Conservation (phyloP, 2,888 invertebrate genomes). For the Scaptomyza cyrtandrae region DNA sequence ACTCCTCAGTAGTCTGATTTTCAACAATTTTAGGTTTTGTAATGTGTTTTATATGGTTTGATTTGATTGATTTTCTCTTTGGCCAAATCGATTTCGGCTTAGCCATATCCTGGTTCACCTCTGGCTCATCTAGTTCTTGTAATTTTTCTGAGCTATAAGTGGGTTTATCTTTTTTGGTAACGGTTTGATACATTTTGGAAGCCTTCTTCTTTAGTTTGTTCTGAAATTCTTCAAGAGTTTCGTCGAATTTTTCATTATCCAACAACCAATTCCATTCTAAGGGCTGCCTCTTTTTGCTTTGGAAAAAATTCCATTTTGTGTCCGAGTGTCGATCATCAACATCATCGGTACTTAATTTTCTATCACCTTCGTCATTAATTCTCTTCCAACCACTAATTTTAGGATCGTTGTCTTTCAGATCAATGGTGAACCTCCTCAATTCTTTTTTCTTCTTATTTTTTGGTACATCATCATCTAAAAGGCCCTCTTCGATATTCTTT, state of each 20-base stretch:
- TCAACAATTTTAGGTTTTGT: background rate
- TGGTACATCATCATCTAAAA: background rate
- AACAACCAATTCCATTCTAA: conserved; percentile 63
- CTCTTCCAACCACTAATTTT: background rate
- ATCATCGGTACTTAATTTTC: background rate
- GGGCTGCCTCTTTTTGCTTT: background rate
- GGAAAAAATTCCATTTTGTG: background rate
- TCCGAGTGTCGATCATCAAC: background rate
- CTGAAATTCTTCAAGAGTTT: background rate
- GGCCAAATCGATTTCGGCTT: background rate
- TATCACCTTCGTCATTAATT: background rate
- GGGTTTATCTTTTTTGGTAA: background rate
- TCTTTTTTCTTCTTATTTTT: background rate
- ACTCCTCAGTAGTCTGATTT: too few species aligned
- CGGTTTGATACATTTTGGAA: background rate
- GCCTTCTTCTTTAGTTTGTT: background rate
- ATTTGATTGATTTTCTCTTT: background rate
- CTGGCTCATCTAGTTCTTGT: background rate
- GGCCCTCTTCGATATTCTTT: background rate
- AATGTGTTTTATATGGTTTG: background rate
- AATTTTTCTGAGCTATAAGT: background rate
- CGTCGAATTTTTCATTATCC: conserved; percentile 17
- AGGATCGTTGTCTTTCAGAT: background rate
- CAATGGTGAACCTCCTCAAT: background rate
- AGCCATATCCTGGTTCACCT: background rate